Evolutionary conservation across 2,888 invertebrate species (phyloP).

Genomic region (Nipponacmea schrenckii): DNA sequence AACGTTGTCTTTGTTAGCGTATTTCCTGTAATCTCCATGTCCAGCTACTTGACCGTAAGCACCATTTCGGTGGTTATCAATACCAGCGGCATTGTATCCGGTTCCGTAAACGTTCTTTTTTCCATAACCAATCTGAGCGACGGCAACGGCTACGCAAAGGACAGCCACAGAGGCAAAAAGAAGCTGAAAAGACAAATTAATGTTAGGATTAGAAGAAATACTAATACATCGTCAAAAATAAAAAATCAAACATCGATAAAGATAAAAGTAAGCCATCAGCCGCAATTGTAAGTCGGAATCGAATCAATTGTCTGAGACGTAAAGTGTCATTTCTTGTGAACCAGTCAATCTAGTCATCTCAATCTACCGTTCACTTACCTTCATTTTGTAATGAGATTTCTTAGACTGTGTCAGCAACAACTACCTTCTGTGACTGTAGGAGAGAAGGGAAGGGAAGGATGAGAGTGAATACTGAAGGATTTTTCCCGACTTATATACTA

Average conservation of each 20-base stretch:
- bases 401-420: neutral
- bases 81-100: neutral
- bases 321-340: too few relatives aligned
- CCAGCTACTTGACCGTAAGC: neutral
- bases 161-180: constrained; percentile 7
- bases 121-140: neutral
- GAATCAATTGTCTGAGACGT: too few relatives aligned
- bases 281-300: too few relatives aligned
- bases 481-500: neutral
- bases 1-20: neutral
- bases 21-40: neutral
- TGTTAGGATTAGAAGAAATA: too few relatives aligned
- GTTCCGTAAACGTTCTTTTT: neutral
- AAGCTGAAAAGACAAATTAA: neutral
- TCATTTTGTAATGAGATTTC: neutral
- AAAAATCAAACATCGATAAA: too few relatives aligned
- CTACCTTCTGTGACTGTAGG: constrained; percentile 2
- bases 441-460: too few relatives aligned
- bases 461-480: neutral
- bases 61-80: neutral
- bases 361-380: neutral
- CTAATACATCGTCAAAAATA: too few relatives aligned
- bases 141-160: constrained; percentile 1
- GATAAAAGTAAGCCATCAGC: too few relatives aligned
- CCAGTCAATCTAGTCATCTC: too few relatives aligned